phyloP scores from a whole-genome alignment of 2,888 invertebrate genomes.

The Drosophila longiperda region DNA sequence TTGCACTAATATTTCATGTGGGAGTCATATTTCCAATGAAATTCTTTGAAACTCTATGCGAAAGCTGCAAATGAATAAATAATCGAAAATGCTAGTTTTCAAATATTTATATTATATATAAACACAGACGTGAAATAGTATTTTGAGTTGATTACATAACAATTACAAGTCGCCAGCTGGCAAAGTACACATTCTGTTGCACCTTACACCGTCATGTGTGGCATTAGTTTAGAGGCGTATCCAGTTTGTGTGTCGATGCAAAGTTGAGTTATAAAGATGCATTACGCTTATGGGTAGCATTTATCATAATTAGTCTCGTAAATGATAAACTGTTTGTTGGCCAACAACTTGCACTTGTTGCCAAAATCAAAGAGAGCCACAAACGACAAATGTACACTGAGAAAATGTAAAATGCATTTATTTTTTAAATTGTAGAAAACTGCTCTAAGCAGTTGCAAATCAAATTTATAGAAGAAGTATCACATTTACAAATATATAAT shows the following conservation, averaged over 20 bases:
- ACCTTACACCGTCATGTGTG: neutral
- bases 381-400: neutral
- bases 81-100: conserved; percentile 10
- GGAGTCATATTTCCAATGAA: conserved; percentile 2
- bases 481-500: neutral
- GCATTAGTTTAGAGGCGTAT: neutral
- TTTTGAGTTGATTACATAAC: conserved; percentile 4
- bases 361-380: conserved; percentile 32
- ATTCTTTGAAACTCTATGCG: conserved; percentile 13
- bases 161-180: neutral
- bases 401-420: too few species aligned
- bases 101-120: neutral
- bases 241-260: neutral
- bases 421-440: neutral
- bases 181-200: conserved; percentile 8
- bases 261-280: neutral
- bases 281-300: conserved; percentile 31
- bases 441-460: neutral
- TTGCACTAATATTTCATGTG: neutral
- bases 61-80: conserved; percentile 9
- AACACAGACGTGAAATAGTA: conserved; percentile 8
- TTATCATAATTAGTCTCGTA: conserved; percentile 43
- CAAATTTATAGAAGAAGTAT: neutral
- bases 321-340: conserved; percentile 49
- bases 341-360: conserved; percentile 13